Conservation (phyloP, 2,113 vertebrate genomes). For the Zeus faber region DNA sequence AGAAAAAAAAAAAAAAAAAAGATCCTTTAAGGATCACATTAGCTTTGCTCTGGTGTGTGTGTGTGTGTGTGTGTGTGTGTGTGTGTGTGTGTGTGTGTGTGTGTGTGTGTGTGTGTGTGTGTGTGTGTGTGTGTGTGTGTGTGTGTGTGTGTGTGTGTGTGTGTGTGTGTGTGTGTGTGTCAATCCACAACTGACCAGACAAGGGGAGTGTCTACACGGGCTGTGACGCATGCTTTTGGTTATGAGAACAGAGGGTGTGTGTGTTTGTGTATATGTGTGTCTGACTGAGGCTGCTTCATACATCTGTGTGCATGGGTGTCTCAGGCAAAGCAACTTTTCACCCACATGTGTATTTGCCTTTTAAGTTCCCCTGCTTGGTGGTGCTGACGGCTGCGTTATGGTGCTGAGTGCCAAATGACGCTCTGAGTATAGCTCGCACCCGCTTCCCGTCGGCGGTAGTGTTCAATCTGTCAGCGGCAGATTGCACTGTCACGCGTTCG, state of each 20-base stretch:
- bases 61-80: slow-evolving; percentile 16
- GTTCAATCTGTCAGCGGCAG: neutral
- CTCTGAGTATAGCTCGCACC: too few species aligned
- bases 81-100: slow-evolving; percentile 20
- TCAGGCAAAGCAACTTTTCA: slow-evolving; percentile 2
- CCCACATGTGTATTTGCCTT: too few species aligned
- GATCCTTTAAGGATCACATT: slow-evolving; percentile 38
- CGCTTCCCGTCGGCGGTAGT: neutral
- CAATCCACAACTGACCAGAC: slow-evolving; percentile 12
- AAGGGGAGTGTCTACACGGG: slow-evolving; percentile 37
- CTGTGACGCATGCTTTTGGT: slow-evolving; percentile 53
- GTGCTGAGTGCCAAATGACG: too few species aligned
- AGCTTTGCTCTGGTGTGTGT: slow-evolving; percentile 24
- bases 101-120: slow-evolving; percentile 5
- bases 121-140: slow-evolving; percentile 5
- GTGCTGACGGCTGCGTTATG: too few species aligned
- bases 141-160: neutral
- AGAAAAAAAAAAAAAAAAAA: slow-evolving; percentile 10
- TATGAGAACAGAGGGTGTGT: slow-evolving; percentile 23
- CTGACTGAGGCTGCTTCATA: slow-evolving; percentile 3
- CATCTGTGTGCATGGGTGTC: neutral
- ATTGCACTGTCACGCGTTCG: neutral
- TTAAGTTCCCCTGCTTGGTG: too few species aligned
- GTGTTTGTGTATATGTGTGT: slow-evolving; percentile 25
- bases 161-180: neutral